Conservation (phyloP, 2,113 vertebrate species). For the Epinephelus fuscoguttatus region DNA sequence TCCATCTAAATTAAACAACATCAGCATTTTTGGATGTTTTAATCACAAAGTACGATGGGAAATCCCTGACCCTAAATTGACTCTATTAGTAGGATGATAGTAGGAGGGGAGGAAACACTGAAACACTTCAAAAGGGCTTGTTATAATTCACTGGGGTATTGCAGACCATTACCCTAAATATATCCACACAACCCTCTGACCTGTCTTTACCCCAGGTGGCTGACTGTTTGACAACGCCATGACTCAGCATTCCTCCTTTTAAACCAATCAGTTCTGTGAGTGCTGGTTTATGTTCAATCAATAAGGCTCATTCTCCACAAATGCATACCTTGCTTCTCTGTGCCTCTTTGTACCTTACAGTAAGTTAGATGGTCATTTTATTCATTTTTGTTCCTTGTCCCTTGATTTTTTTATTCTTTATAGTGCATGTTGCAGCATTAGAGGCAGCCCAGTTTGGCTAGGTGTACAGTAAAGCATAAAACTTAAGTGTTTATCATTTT, state of each 20-base stretch:
- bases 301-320: constrained; percentile 59
- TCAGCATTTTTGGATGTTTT: neutral
- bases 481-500: constrained; percentile 1
- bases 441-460: neutral
- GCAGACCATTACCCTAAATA: neutral
- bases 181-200: constrained; percentile 30
- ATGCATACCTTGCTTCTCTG: constrained; percentile 48
- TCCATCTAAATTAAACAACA: neutral
- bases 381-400: constrained; percentile 11
- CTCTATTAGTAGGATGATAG: neutral
- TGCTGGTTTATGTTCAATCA: constrained; percentile 62
- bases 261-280: constrained; percentile 47
- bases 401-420: neutral
- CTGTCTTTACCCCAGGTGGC: constrained; percentile 20
- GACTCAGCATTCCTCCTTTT: constrained; percentile 56
- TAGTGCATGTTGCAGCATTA: constrained; percentile 3
- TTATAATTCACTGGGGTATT: constrained; percentile 9
- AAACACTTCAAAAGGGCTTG: neutral
- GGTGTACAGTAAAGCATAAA: constrained; percentile 5
- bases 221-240: constrained; percentile 37
- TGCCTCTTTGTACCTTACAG: constrained; percentile 6
- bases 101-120: neutral
- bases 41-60: neutral
- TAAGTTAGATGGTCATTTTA: constrained; percentile 23
- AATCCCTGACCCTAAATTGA: neutral